Percentiles rank a stretch among this genome's conserved stretches.
Conservation (phyloP, 1,140 invertebrate genomes). For the Lanistes nyassanus region DNA sequence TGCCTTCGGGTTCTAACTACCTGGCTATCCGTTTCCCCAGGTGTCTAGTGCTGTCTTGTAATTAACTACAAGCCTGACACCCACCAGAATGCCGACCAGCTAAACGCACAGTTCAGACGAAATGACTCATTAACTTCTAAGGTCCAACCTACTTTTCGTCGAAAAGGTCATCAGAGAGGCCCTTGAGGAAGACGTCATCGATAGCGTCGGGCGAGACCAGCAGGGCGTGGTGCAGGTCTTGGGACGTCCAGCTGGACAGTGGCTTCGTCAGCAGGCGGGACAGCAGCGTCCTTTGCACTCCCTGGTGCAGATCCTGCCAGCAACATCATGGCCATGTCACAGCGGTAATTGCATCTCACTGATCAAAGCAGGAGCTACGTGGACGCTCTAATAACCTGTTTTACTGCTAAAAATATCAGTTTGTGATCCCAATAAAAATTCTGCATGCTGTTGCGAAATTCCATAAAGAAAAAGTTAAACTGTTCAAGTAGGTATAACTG, state of each 20-base stretch:
- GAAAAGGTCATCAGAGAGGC: conserved; percentile 20
- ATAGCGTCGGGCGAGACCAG: conserved; percentile 26
- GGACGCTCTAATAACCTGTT: neutral
- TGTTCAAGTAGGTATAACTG: no score
- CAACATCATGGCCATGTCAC: conserved; percentile 2
- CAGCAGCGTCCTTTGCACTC: conserved; percentile 24
- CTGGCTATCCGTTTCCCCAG: no score
- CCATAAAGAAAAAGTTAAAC: no score
- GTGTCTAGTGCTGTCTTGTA: no score
- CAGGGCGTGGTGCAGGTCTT: conserved; percentile 21
- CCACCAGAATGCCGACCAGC: no score
- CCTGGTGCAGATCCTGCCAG: conserved; percentile 25
- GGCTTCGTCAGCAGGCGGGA: conserved; percentile 12
- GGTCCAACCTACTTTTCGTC: conserved; percentile 21
- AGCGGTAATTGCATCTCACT: neutral
- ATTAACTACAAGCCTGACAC: no score
- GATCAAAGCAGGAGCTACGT: neutral
- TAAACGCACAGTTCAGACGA: neutral
- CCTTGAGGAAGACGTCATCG: conserved; percentile 31
- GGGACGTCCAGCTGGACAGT: neutral
- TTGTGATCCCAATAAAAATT: no score
- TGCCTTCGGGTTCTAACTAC: no score
- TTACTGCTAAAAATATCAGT: no score
- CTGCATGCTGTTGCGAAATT: no score
- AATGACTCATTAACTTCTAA: neutral